phyloP scores from a whole-genome alignment of 2,888 invertebrate genomes.

The Odontothrips loti region DNA sequence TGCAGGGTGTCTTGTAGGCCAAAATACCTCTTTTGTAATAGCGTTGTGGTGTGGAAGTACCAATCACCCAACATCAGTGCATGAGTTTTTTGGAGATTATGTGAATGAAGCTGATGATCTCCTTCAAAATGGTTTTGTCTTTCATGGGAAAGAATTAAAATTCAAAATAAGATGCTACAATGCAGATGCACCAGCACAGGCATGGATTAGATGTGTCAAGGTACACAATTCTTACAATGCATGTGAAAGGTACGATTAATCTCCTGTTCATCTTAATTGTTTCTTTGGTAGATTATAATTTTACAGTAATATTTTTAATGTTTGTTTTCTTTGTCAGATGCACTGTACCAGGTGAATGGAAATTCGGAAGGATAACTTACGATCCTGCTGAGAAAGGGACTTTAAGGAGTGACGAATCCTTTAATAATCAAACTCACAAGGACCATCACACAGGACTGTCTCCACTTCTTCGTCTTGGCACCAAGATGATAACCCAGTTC shows the following conservation, averaged over 20 bases:
- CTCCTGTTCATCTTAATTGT: not conserved
- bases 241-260: not conserved
- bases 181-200: not conserved
- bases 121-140: not conserved
- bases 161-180: not conserved
- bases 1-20: not conserved
- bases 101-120: not conserved
- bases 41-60: not conserved
- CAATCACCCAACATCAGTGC: not conserved
- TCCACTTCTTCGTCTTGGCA: not conserved
- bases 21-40: not conserved
- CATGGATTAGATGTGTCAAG: not conserved
- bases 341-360: not conserved
- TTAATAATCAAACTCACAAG: not conserved
- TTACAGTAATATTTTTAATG: not conserved
- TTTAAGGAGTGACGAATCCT: conserved; percentile 4
- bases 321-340: not conserved
- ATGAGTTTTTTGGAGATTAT: not conserved
- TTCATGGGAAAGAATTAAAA: not conserved
- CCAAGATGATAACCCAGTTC: not conserved
- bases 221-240: not conserved
- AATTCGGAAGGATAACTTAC: not conserved
- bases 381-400: not conserved
- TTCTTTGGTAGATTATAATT: not conserved
- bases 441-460: not conserved